Conservation (phyloP, 2,888 invertebrate genomes). For the Leucania comma region DNA sequence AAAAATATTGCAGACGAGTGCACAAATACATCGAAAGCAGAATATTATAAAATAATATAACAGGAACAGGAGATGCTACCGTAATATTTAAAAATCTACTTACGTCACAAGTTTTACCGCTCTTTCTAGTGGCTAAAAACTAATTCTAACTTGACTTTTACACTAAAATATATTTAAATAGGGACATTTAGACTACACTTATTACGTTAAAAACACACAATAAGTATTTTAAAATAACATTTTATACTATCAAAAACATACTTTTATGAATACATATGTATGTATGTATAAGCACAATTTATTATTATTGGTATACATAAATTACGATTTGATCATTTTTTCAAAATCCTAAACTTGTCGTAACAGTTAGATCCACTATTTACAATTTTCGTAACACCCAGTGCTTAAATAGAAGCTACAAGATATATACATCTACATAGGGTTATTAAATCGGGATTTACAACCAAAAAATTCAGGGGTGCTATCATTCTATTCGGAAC, state of each 20-base stretch:
- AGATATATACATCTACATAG: conserved; percentile 17
- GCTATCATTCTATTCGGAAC: conserved; percentile 40
- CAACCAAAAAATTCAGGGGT: conserved; percentile 47
- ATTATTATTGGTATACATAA: conserved; percentile 14
- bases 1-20: conserved; percentile 34
- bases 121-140: conserved; percentile 26
- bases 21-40: conserved; percentile 47
- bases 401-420: conserved; percentile 39
- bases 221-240: conserved; percentile 27
- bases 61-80: conserved; percentile 9
- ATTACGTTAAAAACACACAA: conserved; percentile 9
- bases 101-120: conserved; percentile 31
- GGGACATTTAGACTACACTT: conserved; percentile 17
- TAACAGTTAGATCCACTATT: conserved; percentile 35
- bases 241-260: conserved; percentile 46
- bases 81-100: conserved; percentile 46
- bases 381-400: conserved; percentile 39
- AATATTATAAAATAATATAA: not conserved
- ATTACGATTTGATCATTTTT: conserved; percentile 34
- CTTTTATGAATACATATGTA: conserved; percentile 2
- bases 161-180: not conserved
- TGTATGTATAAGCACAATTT: not conserved
- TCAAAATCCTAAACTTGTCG: not conserved
- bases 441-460: conserved; percentile 13
- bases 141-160: conserved; percentile 25